A percentile compares a stretch with the other conserved stretches of the same genome.
phyloP scores from a whole-genome alignment of 2,797 vertebrate genomes.

The Channa striata region DNA sequence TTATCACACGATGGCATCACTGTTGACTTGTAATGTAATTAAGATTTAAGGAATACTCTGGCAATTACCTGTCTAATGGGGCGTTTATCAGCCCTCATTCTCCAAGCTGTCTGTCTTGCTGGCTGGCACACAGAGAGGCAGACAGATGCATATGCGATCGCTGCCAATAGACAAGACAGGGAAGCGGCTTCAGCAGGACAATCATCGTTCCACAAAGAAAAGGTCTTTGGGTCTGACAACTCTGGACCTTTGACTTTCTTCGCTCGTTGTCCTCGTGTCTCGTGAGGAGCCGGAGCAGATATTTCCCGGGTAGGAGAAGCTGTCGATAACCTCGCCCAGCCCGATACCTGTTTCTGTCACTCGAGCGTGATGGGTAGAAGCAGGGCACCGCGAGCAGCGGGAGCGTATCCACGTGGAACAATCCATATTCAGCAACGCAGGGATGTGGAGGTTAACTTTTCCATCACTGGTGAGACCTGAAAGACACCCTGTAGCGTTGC shows the following conservation, averaged over 20 bases:
- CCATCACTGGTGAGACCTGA: constrained; percentile 77
- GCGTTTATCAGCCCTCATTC: constrained; percentile 79
- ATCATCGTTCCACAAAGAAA: constrained; percentile 6
- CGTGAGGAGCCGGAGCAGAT: constrained; percentile 36
- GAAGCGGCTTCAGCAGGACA: constrained; percentile 33
- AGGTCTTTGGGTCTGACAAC: constrained; percentile 13
- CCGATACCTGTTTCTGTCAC: constrained; percentile 63
- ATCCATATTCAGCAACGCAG: constrained; percentile 74
- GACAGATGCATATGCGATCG: constrained; percentile 64
- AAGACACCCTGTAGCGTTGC: constrained; percentile 73
- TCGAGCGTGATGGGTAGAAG: constrained; percentile 54
- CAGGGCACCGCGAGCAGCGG: constrained; percentile 43
- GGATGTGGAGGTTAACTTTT: constrained; percentile 57
- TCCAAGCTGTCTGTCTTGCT: constrained; percentile 77
- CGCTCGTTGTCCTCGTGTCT: background rate
- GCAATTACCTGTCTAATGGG: constrained; percentile 86
- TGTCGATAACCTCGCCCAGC: constrained; percentile 44
- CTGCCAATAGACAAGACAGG: constrained; percentile 50
- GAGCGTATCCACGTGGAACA: constrained; percentile 65
- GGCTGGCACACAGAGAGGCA: constrained; percentile 66
- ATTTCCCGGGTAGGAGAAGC: constrained; percentile 35
- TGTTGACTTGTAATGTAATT: constrained; percentile 84
- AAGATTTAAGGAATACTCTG: constrained; percentile 85
- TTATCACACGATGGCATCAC: constrained; percentile 79
- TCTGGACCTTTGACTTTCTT: constrained; percentile 1